Percentiles rank a stretch among this genome's conserved stretches.
Conservation (phyloP, 1,140 invertebrate species). For the Lepidurus apus region DNA sequence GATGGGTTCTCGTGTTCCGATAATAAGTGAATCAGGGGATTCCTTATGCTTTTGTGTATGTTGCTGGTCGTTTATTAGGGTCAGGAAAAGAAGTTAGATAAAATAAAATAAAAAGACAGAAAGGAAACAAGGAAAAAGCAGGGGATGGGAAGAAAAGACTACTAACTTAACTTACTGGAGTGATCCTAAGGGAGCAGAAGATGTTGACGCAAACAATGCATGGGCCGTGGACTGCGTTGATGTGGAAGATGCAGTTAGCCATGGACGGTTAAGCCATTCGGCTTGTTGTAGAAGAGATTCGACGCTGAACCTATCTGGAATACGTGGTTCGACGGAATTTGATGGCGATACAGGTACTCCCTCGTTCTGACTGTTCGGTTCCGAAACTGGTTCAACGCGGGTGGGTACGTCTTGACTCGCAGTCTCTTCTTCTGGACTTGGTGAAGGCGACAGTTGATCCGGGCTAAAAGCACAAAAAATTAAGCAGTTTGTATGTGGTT, state of each 20-base stretch:
- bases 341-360: background rate
- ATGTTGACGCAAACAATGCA: slow-evolving; percentile 18
- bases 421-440: background rate
- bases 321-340: background rate
- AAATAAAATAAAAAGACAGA: background rate
- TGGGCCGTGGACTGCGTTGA: slow-evolving; percentile 12
- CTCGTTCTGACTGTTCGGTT: background rate
- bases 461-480: background rate
- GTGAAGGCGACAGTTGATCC: background rate
- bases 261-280: slow-evolving; percentile 10
- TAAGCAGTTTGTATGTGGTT: background rate
- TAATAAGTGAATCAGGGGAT: slow-evolving; percentile 12
- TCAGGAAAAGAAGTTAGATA: background rate
- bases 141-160: background rate
- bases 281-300: background rate
- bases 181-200: slow-evolving; percentile 4
- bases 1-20: background rate
- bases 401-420: background rate
- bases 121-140: background rate
- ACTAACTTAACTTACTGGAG: slow-evolving; percentile 6
- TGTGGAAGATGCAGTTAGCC: slow-evolving; percentile 11
- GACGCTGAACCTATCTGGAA: background rate
- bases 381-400: background rate
- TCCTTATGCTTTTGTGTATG: slow-evolving; percentile 1
- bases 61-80: background rate